phyloP scores from a whole-genome alignment of 2,888 invertebrate species.

The Lumbricus terrestris region DNA sequence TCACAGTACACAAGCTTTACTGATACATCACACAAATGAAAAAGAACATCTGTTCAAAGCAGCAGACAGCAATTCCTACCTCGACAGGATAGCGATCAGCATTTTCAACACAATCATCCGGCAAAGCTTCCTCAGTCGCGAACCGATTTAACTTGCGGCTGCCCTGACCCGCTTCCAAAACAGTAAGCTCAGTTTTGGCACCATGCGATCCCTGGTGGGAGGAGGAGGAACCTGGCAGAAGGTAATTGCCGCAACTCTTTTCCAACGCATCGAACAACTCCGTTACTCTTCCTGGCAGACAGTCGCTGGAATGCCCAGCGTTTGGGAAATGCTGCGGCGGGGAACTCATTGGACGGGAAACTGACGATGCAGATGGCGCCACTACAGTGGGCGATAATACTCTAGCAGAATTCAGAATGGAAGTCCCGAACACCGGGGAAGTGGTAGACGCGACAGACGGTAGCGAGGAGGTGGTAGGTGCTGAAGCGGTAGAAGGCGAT shows the following conservation, averaged over 20 bases:
- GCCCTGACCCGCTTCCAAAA: background rate
- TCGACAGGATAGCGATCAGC: background rate
- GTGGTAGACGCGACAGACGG: background rate
- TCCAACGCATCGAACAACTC: slow-evolving; percentile 16
- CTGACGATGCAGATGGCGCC: background rate
- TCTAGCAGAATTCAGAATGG: background rate
- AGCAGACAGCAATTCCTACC: background rate
- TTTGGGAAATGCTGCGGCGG: background rate
- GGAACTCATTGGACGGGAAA: background rate
- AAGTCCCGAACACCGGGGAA: background rate
- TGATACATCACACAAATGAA: background rate
- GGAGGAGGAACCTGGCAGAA: no score
- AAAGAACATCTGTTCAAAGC: background rate
- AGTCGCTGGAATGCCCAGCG: background rate
- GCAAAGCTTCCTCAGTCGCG: background rate
- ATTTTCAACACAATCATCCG: background rate
- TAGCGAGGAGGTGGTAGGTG: background rate
- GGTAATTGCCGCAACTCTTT: background rate
- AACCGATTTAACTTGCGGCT: background rate
- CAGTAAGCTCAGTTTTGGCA: background rate
- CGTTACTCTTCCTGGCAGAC: background rate
- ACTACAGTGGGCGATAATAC: background rate
- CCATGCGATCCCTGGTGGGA: background rate
- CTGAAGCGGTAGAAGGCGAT: background rate
- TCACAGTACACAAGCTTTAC: background rate